Percentiles rank a stretch among this genome's conserved stretches.
These are phyloP conservation scores for Botia almorhae DNA, from an alignment of 2,797 vertebrate genomes.

Conservation along the genomic window DNA sequence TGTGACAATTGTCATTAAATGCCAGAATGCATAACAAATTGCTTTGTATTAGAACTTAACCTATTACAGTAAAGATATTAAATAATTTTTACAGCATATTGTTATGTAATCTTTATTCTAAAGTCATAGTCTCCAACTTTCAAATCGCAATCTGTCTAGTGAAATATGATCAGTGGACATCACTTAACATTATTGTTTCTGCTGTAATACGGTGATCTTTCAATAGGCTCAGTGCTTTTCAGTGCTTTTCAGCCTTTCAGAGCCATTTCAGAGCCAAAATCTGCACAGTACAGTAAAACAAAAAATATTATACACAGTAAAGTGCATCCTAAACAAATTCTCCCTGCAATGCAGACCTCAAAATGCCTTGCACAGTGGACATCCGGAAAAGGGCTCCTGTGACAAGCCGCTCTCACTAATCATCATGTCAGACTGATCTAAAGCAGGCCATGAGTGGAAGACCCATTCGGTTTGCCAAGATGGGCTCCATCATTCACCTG, in stretches of 20 bases:
- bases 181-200: too few species aligned
- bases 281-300: background rate
- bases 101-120: too few species aligned
- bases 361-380: slow-evolving; percentile 57
- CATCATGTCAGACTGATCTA: slow-evolving; percentile 85
- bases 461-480: slow-evolving; percentile 85
- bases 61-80: too few species aligned
- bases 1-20: slow-evolving; percentile 6
- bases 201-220: too few species aligned
- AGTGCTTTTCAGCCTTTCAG: slow-evolving; percentile 1
- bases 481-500: slow-evolving; percentile 60
- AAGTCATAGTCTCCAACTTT: too few species aligned
- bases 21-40: too few species aligned
- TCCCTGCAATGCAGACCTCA: slow-evolving; percentile 64
- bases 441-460: slow-evolving; percentile 84
- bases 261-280: slow-evolving; percentile 55
- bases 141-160: too few species aligned
- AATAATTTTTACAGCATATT: background rate
- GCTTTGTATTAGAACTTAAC: too few species aligned
- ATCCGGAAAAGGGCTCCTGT: slow-evolving; percentile 6
- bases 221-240: background rate
- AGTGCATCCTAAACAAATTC: slow-evolving; percentile 62
- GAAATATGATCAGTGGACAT: slow-evolving; percentile 35
- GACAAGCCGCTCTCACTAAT: slow-evolving; percentile 22
- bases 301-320: too few species aligned